A percentile compares a stretch with the other conserved stretches of the same genome.
Evolutionary conservation across 2,797 vertebrate species (phyloP).

Genomic region (Sarcophilus harrisii): DNA sequence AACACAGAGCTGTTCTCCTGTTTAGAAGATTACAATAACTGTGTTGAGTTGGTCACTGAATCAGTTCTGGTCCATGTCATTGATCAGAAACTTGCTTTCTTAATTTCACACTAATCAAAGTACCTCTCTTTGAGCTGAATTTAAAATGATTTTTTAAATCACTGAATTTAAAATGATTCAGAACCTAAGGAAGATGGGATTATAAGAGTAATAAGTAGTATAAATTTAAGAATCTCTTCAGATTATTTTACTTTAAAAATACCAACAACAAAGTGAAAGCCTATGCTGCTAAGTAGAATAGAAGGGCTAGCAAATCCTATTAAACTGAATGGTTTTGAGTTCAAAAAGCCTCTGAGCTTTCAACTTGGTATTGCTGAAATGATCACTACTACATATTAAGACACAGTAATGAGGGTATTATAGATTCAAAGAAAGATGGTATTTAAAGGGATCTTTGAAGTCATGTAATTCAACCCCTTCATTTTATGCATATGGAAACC

Average conservation of each 20-base stretch:
- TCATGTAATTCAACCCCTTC: background rate
- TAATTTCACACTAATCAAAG: background rate
- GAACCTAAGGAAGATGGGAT: background rate
- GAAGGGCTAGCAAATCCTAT: background rate
- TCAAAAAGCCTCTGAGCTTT: background rate
- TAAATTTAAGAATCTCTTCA: background rate
- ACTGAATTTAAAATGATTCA: background rate
- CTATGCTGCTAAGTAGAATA: background rate
- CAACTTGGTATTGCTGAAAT: background rate
- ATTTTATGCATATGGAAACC: slow-evolving; percentile 4
- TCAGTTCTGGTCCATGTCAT: background rate
- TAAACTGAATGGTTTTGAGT: background rate
- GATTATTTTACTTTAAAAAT: background rate
- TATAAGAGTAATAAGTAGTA: background rate
- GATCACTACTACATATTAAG: background rate
- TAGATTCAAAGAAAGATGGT: background rate
- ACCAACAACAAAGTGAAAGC: background rate
- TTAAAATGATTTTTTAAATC: background rate
- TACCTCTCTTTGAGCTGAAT: background rate
- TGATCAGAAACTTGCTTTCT: background rate
- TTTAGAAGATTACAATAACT: background rate
- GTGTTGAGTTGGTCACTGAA: background rate
- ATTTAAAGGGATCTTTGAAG: background rate
- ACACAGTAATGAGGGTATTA: background rate
- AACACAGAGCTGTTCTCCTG: background rate